phyloP scores from a whole-genome alignment of 2,888 invertebrate species.

The Cinara cedri region DNA sequence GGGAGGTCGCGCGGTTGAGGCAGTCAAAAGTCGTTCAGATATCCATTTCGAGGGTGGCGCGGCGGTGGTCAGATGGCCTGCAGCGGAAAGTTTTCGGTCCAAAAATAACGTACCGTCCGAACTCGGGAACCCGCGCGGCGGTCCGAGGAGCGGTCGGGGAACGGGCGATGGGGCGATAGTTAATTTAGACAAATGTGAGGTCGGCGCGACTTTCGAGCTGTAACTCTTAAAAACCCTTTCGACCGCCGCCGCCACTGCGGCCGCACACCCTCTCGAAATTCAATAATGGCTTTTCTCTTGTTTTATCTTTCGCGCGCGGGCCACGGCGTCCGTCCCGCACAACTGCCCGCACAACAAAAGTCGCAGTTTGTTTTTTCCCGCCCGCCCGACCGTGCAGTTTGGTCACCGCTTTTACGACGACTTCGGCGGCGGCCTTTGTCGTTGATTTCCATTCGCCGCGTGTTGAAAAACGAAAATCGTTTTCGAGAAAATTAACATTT shows the following conservation, averaged over 20 bases:
- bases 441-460: conserved; percentile 29
- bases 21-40: conserved; percentile 56
- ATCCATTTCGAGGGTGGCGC: conserved; percentile 42
- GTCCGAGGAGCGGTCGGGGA: not conserved
- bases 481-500: conserved; percentile 46
- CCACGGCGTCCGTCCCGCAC: conserved; percentile 25
- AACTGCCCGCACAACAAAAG: not conserved
- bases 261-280: conserved; percentile 51
- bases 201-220: conserved; percentile 42
- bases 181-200: conserved; percentile 57
- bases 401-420: conserved; percentile 15
- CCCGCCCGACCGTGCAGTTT: not conserved
- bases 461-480: conserved; percentile 16
- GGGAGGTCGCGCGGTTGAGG: too few relatives aligned
- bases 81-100: conserved; percentile 51
- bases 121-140: not conserved
- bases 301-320: conserved; percentile 35
- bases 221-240: conserved; percentile 56
- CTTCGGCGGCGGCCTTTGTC: not conserved
- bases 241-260: conserved; percentile 54
- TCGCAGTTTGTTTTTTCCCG: conserved; percentile 33
- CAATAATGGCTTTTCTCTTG: conserved; percentile 55
- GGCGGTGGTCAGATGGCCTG: conserved; percentile 22
- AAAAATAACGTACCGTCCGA: conserved; percentile 47
- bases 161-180: not conserved